phyloP scores from a whole-genome alignment of 30 jellyfish, hydroid and myxozoan species.

The Chironex yamaguchii region DNA sequence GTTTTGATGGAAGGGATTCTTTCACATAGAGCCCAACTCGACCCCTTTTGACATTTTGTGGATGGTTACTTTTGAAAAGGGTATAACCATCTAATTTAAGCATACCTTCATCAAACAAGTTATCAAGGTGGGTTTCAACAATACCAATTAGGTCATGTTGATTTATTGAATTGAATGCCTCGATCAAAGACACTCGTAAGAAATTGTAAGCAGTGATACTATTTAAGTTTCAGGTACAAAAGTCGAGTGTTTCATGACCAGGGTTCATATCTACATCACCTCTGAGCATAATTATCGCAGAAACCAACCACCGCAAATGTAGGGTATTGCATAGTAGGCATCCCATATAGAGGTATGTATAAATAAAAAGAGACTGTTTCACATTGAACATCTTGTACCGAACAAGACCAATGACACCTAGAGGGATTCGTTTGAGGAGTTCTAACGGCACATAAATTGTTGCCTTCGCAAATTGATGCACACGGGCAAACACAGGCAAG shows the following conservation, averaged over 20 bases:
- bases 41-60: slow-evolving; percentile 9
- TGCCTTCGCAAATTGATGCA: slow-evolving; percentile 54
- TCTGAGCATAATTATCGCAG: slow-evolving; percentile 50
- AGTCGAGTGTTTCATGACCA: slow-evolving; percentile 43
- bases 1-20: slow-evolving; percentile 27
- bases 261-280: slow-evolving; percentile 71
- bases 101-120: slow-evolving; percentile 28
- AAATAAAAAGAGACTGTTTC: slow-evolving; percentile 27
- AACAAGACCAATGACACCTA: slow-evolving; percentile 41
- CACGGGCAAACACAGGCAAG: slow-evolving; percentile 68
- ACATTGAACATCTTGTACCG: slow-evolving; percentile 23
- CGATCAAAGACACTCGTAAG: slow-evolving; percentile 41
- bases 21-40: slow-evolving; percentile 23
- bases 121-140: slow-evolving; percentile 52
- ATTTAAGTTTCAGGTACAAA: slow-evolving; percentile 54
- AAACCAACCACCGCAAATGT: slow-evolving; percentile 53
- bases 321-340: slow-evolving; percentile 35
- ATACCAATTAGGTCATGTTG: slow-evolving; percentile 53
- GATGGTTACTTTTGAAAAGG: slow-evolving; percentile 23
- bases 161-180: slow-evolving; percentile 47
- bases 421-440: slow-evolving; percentile 61
- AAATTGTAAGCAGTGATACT: slow-evolving; percentile 56
- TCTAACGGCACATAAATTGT: slow-evolving; percentile 33
- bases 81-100: slow-evolving; percentile 59
- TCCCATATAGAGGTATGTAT: slow-evolving; percentile 31